Evolutionary conservation across 2,797 vertebrate species (phyloP).

Genomic region (Erpetoichthys calabaricus): DNA sequence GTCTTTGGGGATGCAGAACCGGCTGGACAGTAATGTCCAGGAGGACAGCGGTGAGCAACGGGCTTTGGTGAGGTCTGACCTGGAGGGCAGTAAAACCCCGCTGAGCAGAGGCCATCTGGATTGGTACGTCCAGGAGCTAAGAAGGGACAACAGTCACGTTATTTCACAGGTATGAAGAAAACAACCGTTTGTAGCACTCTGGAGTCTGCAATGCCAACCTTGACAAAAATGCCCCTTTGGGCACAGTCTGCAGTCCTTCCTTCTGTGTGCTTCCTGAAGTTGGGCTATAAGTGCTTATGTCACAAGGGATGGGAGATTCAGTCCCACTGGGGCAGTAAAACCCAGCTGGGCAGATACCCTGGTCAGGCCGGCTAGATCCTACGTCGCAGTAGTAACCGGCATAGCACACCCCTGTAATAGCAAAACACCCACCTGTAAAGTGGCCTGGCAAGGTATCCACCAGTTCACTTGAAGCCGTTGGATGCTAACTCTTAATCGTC

Average conservation of each 20-base stretch:
- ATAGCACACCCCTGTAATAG: constrained; percentile 46
- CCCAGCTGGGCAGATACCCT: constrained; percentile 51
- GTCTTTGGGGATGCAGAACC: constrained; percentile 37
- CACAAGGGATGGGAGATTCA: constrained; percentile 45
- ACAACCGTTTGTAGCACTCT: background rate
- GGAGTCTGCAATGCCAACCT: constrained; percentile 25
- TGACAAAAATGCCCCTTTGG: constrained; percentile 61
- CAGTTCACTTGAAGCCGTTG: accelerated
- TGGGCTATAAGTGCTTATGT: constrained; percentile 53
- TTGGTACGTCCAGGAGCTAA: background rate
- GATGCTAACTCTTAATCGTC: background rate
- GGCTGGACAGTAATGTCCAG: constrained; percentile 49
- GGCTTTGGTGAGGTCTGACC: constrained; percentile 34
- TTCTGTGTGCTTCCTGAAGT: constrained; percentile 38
- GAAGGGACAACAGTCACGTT: background rate
- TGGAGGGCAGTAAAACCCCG: constrained; percentile 42
- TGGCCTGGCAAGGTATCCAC: no score
- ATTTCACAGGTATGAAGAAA: constrained; percentile 3
- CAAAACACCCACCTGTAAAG: background rate
- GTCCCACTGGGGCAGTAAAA: constrained; percentile 62
- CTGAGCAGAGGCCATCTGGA: constrained; percentile 35
- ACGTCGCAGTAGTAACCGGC: constrained; percentile 60
- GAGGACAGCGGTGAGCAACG: constrained; percentile 36
- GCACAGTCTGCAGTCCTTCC: constrained; percentile 61
- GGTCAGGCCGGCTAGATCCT: constrained; percentile 52